A percentile compares a stretch with the other conserved stretches of the same genome.
Evolutionary conservation across 1,140 invertebrate species (phyloP).

Genomic region (Papilio glaucus): DNA sequence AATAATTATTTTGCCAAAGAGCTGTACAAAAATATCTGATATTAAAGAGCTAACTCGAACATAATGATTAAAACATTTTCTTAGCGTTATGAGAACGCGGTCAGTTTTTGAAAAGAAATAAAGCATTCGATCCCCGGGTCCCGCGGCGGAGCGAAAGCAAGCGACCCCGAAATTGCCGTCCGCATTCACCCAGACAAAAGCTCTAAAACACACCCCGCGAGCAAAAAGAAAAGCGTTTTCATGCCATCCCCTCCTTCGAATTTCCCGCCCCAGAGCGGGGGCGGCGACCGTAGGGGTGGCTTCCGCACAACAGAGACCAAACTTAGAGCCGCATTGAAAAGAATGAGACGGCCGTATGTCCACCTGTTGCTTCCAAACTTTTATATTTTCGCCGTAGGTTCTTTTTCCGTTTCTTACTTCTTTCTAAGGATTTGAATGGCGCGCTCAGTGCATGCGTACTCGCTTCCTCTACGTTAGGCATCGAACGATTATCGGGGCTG

Average conservation of each 20-base stretch:
- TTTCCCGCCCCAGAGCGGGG: constrained; percentile 78
- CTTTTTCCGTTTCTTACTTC: constrained; percentile 78
- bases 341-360: constrained; percentile 80
- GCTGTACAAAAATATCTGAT: not conserved
- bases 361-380: constrained; percentile 79
- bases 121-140: constrained; percentile 69
- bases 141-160: constrained; percentile 67
- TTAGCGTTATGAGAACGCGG: constrained; percentile 45
- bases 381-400: constrained; percentile 72
- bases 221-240: constrained; percentile 81
- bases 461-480: constrained; percentile 54
- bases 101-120: constrained; percentile 59
- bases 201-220: constrained; percentile 76
- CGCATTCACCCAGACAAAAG: constrained; percentile 82
- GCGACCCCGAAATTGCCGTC: constrained; percentile 80
- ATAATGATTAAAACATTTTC: constrained; percentile 24
- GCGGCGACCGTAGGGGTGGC: constrained; percentile 78
- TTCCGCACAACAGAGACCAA: constrained; percentile 73
- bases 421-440: constrained; percentile 72
- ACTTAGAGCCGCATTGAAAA: constrained; percentile 75
- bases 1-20: not conserved
- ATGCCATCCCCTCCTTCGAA: constrained; percentile 77
- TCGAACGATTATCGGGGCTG: constrained; percentile 68
- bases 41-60: constrained; percentile 15
- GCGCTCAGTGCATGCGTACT: constrained; percentile 73